phyloP scores from a whole-genome alignment of 2,888 invertebrate genomes.

The Melanargia galathea region DNA sequence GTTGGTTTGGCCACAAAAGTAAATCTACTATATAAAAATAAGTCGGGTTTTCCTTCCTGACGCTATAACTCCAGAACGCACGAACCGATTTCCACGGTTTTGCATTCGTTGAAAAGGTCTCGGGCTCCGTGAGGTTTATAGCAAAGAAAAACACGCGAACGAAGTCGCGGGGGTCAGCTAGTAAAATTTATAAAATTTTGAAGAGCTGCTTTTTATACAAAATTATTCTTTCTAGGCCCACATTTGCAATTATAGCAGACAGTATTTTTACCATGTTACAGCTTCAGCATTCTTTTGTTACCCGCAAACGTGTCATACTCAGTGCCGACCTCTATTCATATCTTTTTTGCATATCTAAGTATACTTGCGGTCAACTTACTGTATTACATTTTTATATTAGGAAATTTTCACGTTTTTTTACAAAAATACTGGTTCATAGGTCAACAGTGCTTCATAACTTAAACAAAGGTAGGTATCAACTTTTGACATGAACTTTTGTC shows the following conservation, averaged over 20 bases:
- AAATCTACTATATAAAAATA: no score
- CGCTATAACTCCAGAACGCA: no score
- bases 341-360: slow-evolving; percentile 28
- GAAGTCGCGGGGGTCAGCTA: no score
- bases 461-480: background rate
- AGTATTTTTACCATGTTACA: slow-evolving; percentile 20
- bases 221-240: background rate
- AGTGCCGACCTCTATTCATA: slow-evolving; percentile 29
- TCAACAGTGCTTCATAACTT: background rate
- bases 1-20: no score
- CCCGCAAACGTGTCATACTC: slow-evolving; percentile 22
- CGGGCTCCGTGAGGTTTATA: no score
- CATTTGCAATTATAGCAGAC: slow-evolving; percentile 5
- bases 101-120: no score
- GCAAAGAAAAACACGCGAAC: no score
- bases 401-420: background rate
- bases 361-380: slow-evolving; percentile 16
- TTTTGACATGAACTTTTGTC: background rate
- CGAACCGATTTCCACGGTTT: no score
- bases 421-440: background rate
- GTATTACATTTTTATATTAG: background rate
- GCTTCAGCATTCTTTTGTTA: slow-evolving; percentile 27
- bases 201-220: slow-evolving; percentile 21
- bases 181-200: no score
- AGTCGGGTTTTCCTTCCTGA: no score